Percentiles rank a stretch among this genome's conserved stretches.
Evolutionary conservation across 2,888 invertebrate species (phyloP).

Genomic region (Trachelus tabidus): DNA sequence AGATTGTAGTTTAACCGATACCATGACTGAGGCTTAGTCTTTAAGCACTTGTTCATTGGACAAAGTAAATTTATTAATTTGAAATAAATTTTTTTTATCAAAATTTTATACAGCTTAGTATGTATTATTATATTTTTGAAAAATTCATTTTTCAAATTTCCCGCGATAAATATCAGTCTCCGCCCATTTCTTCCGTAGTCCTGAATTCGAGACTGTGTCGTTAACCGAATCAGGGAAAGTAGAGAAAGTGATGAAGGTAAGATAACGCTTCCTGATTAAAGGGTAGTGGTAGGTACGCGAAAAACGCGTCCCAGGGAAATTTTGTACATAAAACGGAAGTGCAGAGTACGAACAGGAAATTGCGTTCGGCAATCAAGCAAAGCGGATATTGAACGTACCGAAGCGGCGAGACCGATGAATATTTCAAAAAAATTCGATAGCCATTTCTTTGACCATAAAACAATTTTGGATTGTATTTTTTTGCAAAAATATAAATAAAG

Average conservation of each 20-base stretch:
- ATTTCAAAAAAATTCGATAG: not conserved
- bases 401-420: not conserved
- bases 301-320: not conserved
- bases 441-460: not conserved
- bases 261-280: not conserved
- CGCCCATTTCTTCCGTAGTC: too few species aligned
- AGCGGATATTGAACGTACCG: constrained; percentile 52
- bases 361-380: constrained; percentile 55
- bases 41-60: not conserved
- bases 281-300: not conserved
- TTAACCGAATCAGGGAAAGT: not conserved
- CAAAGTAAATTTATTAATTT: not conserved
- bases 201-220: not conserved
- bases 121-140: not conserved
- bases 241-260: not conserved
- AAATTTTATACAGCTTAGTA: too few species aligned
- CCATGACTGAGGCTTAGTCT: not conserved
- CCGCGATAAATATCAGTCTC: too few species aligned
- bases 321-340: constrained; percentile 8
- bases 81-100: too few species aligned
- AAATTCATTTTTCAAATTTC: not conserved
- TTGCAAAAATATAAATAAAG: constrained; percentile 5
- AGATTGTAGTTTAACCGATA: not conserved
- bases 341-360: constrained; percentile 46
- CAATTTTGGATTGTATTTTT: not conserved